Base-by-base conservation (phyloP, 2,888 invertebrate genomes). In the Lagria hirta region DNA sequence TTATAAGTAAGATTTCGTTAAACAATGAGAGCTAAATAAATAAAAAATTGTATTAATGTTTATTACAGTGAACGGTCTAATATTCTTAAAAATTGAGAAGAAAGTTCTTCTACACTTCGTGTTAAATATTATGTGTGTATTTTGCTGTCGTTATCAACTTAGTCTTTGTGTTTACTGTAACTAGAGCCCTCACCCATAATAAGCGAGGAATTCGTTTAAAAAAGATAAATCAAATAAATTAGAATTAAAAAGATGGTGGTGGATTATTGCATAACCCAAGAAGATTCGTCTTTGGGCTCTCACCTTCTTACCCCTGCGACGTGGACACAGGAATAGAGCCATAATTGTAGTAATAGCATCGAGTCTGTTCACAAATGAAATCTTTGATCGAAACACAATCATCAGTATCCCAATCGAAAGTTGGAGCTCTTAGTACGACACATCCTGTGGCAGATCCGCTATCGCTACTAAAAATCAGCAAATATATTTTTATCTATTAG, bases 271-370 rank as follows among this genome's bases (percentile, higher is more conserved):
- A 30, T 52, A 61, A 62, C 62, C 60, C 62, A 54, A 55, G 63
- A 60, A 60, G 61, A 57, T 60, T 61, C 53, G 63, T 55, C 57
- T 57, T 54, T 55, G 64, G 65, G 65, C 84, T 48, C 48, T 84
- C 84, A 84, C 84, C 84, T 85, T 75, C 88, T 88, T 89, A 89
- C 88, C 88, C 88, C 88, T 89, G 88, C 81, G 87, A 83, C 65
- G 88, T 86, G 71, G 88, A 87, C 68, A 88, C 88, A 72, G 88
- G 88, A 78, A 88, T 88, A 73, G 88, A 88, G 71, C 88, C 89
- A 74, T 89, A 90, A 76, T 89, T 89, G 78, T 88, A 89, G 76
- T 88, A 89, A 74, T 89, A 89, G 77, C 89, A 90, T 67, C 89
- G 82, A 51, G 89, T 89, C 76, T 89, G 88, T 75, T 90, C 89